Conservation (phyloP, 2,113 vertebrate species). For the Prunella fulvescens region DNA sequence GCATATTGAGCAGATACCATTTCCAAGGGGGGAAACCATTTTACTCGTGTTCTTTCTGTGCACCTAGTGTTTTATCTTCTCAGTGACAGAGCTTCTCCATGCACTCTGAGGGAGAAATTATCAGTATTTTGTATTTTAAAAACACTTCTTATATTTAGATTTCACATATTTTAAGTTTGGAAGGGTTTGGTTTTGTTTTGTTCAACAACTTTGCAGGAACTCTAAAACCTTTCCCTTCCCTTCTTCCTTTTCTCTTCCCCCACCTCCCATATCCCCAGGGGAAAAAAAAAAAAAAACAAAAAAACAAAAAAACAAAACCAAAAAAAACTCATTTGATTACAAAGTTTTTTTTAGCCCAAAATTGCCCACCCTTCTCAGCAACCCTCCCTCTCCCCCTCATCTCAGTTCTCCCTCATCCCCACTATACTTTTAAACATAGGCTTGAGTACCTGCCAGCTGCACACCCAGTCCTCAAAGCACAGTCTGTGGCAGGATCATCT, state of each 20-base stretch:
- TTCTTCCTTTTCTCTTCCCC: not conserved
- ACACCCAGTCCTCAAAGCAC: not conserved
- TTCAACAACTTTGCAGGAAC: not conserved
- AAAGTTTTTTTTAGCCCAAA: not conserved
- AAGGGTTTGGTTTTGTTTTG: not conserved
- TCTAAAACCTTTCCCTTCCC: not conserved
- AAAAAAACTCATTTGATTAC: not conserved
- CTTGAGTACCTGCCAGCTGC: conserved; percentile 10
- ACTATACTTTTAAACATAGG: not conserved
- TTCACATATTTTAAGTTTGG: not conserved
- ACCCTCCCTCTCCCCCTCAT: not conserved
- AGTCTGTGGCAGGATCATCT: not conserved
- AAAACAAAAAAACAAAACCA: not conserved
- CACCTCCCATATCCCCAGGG: not conserved
- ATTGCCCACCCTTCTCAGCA: not conserved
- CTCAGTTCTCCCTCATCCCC: not conserved
- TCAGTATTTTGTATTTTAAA: not conserved
- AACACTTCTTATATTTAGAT: not conserved
- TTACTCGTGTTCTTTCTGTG: not conserved
- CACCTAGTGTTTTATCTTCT: not conserved
- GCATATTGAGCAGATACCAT: not conserved
- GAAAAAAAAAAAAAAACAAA: not conserved
- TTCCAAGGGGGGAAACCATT: not conserved
- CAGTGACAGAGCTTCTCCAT: not conserved
- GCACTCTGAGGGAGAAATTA: not conserved